These are phyloP conservation scores for Listronotus oregonensis DNA, from an alignment of 1,140 invertebrate species.

Conservation along the genomic window DNA sequence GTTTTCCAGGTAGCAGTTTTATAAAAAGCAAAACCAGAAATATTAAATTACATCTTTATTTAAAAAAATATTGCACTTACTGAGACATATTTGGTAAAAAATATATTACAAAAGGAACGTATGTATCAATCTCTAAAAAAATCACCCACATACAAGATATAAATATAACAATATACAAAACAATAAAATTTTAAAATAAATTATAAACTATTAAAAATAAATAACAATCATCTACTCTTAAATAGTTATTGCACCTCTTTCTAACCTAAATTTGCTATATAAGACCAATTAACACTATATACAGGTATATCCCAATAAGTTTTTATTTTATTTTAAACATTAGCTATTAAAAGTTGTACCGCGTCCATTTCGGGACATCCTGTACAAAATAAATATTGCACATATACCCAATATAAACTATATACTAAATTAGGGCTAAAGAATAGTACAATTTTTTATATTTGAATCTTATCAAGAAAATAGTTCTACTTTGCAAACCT, in stretches of 20 bases:
- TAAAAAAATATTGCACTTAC: constrained; percentile 41
- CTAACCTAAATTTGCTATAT: too few relatives aligned
- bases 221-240: constrained; percentile 14
- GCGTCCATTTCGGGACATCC: too few relatives aligned
- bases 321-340: background rate
- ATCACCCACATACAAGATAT: constrained; percentile 20
- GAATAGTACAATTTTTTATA: too few relatives aligned
- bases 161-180: constrained; percentile 38
- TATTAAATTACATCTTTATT: constrained; percentile 10
- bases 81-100: constrained; percentile 36
- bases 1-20: too few relatives aligned
- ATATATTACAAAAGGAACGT: constrained; percentile 30
- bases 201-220: constrained; percentile 36
- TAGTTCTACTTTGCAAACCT: too few relatives aligned
- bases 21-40: background rate
- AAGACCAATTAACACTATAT: too few relatives aligned
- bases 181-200: constrained; percentile 32
- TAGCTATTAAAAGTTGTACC: background rate
- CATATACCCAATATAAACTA: constrained; percentile 14
- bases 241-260: too few relatives aligned
- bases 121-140: constrained; percentile 1
- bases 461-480: too few relatives aligned
- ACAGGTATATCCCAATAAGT: background rate
- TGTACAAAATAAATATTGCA: constrained; percentile 27
- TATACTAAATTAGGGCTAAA: constrained; percentile 23